phyloP scores from a whole-genome alignment of 2,113 vertebrate species.

The Pituophis catenifer region DNA sequence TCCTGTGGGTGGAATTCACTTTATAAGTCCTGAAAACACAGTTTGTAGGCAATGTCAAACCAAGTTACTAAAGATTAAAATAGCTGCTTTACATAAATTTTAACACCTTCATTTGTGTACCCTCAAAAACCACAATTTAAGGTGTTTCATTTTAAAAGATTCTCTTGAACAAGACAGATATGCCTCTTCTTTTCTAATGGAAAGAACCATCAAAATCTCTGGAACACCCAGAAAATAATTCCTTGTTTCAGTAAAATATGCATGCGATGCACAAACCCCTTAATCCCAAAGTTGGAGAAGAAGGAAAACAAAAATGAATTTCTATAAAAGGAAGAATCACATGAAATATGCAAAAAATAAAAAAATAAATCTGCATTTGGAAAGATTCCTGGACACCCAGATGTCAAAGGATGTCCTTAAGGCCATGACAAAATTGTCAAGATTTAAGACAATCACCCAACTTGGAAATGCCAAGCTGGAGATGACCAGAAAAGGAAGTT shows the following conservation, averaged over 20 bases:
- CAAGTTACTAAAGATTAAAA: background rate
- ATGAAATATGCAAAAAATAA: background rate
- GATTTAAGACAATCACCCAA: background rate
- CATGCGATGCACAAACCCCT: too few relatives aligned
- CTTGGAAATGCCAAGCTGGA: background rate
- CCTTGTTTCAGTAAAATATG: background rate
- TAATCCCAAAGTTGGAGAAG: background rate
- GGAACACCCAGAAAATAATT: background rate
- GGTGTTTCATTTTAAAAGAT: background rate
- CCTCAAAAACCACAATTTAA: background rate
- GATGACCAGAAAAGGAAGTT: background rate
- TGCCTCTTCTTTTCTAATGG: background rate
- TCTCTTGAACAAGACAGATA: too few relatives aligned
- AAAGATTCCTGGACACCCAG: background rate
- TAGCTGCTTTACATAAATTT: background rate
- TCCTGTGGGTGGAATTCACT: background rate
- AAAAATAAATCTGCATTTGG: background rate
- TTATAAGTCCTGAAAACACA: background rate
- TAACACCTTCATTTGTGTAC: background rate
- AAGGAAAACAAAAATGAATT: background rate
- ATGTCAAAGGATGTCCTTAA: background rate
- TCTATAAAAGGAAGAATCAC: background rate
- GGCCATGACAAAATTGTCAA: background rate
- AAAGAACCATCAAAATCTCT: background rate
- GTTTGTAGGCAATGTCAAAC: background rate